Conservation (phyloP, 2,888 invertebrate species). For the Drosophila neotestacea region DNA sequence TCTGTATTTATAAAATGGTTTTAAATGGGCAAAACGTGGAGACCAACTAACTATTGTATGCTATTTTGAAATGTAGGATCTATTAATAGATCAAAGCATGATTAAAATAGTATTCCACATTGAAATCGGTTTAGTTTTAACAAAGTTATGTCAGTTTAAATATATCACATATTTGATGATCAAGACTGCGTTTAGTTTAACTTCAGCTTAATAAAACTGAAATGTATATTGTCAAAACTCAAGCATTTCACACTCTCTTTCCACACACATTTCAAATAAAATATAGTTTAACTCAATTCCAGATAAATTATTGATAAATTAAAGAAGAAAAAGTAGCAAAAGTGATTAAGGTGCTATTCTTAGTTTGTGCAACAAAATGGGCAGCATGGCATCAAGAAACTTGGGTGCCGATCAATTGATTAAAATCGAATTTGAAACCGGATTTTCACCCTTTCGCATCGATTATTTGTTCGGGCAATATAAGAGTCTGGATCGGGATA, state of each 20-base stretch:
- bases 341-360: neutral
- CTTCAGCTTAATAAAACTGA: neutral
- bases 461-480: constrained; percentile 51
- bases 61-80: no score
- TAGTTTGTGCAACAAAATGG: constrained; percentile 34
- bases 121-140: no score
- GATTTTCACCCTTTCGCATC: constrained; percentile 42
- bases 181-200: neutral
- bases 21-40: neutral
- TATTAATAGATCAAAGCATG: no score
- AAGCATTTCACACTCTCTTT: neutral
- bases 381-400: constrained; percentile 37
- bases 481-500: constrained; percentile 37
- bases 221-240: neutral
- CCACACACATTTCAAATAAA: neutral
- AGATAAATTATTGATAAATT: neutral
- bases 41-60: no score
- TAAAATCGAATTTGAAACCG: constrained; percentile 41
- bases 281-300: neutral
- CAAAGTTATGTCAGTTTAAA: no score
- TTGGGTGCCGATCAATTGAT: constrained; percentile 31
- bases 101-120: no score
- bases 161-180: no score
- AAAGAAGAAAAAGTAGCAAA: neutral
- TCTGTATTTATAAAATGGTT: neutral